phyloP scores from a whole-genome alignment of 2,113 vertebrate species.

The Meleagris gallopavo region DNA sequence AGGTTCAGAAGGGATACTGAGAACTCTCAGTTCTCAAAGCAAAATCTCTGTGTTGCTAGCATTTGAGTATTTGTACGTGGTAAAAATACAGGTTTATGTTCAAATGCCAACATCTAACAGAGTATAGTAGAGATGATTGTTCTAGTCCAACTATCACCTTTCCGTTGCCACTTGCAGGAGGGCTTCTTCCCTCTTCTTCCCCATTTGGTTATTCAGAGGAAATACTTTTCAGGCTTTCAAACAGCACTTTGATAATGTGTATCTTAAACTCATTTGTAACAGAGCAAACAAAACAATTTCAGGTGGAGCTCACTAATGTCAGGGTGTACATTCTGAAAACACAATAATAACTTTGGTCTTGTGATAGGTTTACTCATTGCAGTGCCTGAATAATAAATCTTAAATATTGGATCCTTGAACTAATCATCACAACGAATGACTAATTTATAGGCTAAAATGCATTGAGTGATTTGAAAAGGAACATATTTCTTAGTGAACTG shows the following conservation, averaged over 20 bases:
- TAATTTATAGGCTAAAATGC: slow-evolving; percentile 37
- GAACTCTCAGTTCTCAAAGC: background rate
- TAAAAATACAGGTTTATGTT: background rate
- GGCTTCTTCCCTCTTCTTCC: background rate
- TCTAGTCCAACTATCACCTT: background rate
- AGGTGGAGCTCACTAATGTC: background rate
- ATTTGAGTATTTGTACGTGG: background rate
- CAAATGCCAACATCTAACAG: background rate
- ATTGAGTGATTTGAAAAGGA: slow-evolving; percentile 23
- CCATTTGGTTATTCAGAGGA: background rate
- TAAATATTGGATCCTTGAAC: background rate
- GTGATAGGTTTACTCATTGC: background rate
- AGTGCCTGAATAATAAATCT: slow-evolving; percentile 2
- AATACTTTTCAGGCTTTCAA: background rate
- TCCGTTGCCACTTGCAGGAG: background rate
- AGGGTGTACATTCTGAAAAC: background rate
- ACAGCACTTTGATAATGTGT: background rate
- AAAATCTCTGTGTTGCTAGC: background rate
- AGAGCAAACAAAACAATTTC: slow-evolving; percentile 26
- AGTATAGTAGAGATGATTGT: background rate
- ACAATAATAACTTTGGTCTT: background rate
- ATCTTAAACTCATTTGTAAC: slow-evolving; percentile 12
- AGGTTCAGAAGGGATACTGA: background rate
- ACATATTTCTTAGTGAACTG: background rate
- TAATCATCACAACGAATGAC: slow-evolving; percentile 14